These are phyloP conservation scores for Lagocephalus sceleratus DNA, from an alignment of 2,797 vertebrate species.

Conservation along the genomic window DNA sequence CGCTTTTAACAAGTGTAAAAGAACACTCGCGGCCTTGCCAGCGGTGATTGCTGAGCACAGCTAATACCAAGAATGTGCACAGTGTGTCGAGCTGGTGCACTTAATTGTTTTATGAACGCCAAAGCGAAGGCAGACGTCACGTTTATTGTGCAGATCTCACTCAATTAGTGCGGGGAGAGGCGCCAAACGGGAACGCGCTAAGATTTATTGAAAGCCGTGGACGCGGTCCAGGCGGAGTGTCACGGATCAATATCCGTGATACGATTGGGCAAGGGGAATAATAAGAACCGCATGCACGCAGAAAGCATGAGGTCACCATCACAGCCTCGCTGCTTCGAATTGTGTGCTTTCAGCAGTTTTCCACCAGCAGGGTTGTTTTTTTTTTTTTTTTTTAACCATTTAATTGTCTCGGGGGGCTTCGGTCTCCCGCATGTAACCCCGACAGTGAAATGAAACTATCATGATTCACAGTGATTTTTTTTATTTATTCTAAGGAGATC, in stretches of 20 bases:
- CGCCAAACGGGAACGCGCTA: not conserved
- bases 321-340: no score
- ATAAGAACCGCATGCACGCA: no score
- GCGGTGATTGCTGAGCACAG: slow-evolving; percentile 29
- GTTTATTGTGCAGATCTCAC: slow-evolving; percentile 34
- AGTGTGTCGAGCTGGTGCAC: slow-evolving; percentile 24
- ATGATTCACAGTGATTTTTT: no score
- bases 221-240: slow-evolving; percentile 15
- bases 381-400: no score
- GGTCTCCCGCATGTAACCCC: no score
- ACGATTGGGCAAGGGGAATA: no score
- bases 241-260: slow-evolving; percentile 4
- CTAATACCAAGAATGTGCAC: slow-evolving; percentile 36
- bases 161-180: slow-evolving; percentile 14
- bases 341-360: no score
- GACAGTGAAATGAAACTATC: no score
- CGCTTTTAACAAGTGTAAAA: slow-evolving; percentile 31
- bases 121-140: slow-evolving; percentile 32
- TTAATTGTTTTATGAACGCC: slow-evolving; percentile 32
- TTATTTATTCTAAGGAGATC: no score
- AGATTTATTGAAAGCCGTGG: slow-evolving; percentile 20
- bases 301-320: no score
- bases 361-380: no score
- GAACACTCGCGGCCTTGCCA: slow-evolving; percentile 32
- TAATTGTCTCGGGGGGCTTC: no score